Conservation (phyloP, 2,113 vertebrate species). For the Chloebia gouldiae region DNA sequence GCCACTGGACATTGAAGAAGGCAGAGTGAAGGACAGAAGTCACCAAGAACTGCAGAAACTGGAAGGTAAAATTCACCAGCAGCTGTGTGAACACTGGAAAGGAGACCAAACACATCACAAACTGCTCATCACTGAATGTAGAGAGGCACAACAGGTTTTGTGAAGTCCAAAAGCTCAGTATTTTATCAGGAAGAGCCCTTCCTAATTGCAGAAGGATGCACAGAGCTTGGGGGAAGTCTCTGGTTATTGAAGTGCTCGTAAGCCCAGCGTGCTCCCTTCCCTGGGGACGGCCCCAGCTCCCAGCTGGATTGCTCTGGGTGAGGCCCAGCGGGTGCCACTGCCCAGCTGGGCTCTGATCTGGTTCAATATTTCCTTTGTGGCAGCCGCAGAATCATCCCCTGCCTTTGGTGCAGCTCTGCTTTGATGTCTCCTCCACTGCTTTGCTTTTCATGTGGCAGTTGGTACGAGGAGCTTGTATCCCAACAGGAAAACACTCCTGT, state of each 20-base stretch:
- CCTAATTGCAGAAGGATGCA: background rate
- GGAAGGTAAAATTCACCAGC: background rate
- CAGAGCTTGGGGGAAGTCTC: background rate
- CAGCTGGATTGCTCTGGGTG: accelerated
- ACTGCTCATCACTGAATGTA: accelerated
- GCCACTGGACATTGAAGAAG: background rate
- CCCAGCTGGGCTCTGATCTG: background rate
- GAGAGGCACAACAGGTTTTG: accelerated
- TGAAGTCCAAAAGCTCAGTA: background rate
- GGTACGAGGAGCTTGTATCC: background rate
- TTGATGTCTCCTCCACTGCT: background rate
- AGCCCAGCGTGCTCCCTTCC: background rate
- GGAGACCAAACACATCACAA: background rate
- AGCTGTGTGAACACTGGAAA: background rate
- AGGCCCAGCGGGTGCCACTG: background rate
- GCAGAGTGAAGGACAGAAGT: background rate
- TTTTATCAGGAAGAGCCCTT: background rate
- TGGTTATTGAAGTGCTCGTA: accelerated
- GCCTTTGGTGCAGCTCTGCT: background rate
- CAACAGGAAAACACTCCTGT: accelerated
- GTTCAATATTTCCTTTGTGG: background rate
- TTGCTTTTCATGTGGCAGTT: background rate
- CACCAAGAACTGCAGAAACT: background rate
- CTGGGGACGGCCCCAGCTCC: background rate
- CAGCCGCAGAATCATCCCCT: background rate